Evolutionary conservation across 2,113 vertebrate species (phyloP).

Genomic region (Cheilinus undulatus): DNA sequence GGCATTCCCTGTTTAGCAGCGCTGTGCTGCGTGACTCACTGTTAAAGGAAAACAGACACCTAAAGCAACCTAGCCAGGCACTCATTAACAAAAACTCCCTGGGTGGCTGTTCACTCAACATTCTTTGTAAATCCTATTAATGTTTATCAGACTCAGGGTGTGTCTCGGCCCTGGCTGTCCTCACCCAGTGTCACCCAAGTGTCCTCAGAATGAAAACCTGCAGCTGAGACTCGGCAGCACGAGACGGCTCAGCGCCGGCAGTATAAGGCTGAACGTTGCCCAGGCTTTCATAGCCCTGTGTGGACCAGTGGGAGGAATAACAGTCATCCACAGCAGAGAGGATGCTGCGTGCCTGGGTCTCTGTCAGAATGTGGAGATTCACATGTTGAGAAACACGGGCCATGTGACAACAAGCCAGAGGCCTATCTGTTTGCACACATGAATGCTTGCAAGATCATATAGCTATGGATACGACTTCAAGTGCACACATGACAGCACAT

Average conservation of each 20-base stretch:
- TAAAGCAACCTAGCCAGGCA: conserved; percentile 55
- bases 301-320: conserved; percentile 49
- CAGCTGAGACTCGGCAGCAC: conserved; percentile 1
- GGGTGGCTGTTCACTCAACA: conserved; percentile 71
- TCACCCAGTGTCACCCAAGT: neutral
- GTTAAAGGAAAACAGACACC: conserved; percentile 67
- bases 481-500: conserved; percentile 1
- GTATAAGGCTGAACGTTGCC: neutral
- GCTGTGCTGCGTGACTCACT: conserved; percentile 67
- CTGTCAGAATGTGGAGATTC: conserved; percentile 27
- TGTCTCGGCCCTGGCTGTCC: conserved; percentile 45
- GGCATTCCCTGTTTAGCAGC: conserved; percentile 52
- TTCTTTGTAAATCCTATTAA: conserved; percentile 71
- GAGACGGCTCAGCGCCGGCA: neutral
- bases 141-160: conserved; percentile 61
- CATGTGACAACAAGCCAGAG: conserved; percentile 49
- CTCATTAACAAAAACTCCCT: conserved; percentile 78
- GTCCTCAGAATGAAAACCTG: conserved; percentile 18
- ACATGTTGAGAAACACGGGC: conserved; percentile 39
- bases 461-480: neutral
- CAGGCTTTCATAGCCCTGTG: neutral
- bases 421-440: conserved; percentile 8
- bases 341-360: conserved; percentile 21
- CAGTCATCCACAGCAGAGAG: conserved; percentile 13
- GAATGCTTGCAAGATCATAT: conserved; percentile 15